Percentiles rank a stretch among this genome's conserved stretches.
Evolutionary conservation across 1,140 invertebrate genomes (phyloP).

Genomic region (Archivesica marissinica): DNA sequence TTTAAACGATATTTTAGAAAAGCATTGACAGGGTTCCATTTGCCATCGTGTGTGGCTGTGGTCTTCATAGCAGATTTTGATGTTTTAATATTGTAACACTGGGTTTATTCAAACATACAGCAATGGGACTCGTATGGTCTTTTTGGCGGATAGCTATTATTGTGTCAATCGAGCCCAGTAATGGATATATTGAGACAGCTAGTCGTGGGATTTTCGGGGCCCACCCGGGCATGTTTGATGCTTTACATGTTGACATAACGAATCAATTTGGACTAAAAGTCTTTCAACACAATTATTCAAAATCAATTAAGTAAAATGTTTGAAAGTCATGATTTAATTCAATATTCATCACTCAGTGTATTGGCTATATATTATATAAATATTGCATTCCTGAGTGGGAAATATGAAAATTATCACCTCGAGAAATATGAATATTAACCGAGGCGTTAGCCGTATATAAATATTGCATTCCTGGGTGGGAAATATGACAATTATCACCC

Average conservation of each 20-base stretch:
- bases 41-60: slow-evolving; percentile 44
- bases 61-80: slow-evolving; percentile 36
- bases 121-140: slow-evolving; percentile 27
- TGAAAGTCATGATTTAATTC: slow-evolving; percentile 10
- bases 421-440: not conserved
- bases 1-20: slow-evolving; percentile 50
- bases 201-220: not conserved
- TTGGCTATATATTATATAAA: not conserved
- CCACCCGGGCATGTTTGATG: slow-evolving; percentile 28
- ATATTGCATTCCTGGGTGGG: not conserved
- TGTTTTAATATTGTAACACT: slow-evolving; percentile 54
- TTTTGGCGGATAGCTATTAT: slow-evolving; percentile 20
- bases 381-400: not conserved
- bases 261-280: not conserved
- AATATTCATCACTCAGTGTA: not conserved
- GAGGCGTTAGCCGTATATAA: not conserved
- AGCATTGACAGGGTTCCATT: slow-evolving; percentile 23
- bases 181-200: slow-evolving; percentile 40
- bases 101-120: slow-evolving; percentile 41
- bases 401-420: not conserved
- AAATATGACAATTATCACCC: not conserved
- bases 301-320: not conserved
- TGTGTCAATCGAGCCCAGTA: not conserved
- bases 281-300: not conserved
- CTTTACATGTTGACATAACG: not conserved